Conservation (phyloP, 1,140 invertebrate species). For the Potamilus streckersoni region DNA sequence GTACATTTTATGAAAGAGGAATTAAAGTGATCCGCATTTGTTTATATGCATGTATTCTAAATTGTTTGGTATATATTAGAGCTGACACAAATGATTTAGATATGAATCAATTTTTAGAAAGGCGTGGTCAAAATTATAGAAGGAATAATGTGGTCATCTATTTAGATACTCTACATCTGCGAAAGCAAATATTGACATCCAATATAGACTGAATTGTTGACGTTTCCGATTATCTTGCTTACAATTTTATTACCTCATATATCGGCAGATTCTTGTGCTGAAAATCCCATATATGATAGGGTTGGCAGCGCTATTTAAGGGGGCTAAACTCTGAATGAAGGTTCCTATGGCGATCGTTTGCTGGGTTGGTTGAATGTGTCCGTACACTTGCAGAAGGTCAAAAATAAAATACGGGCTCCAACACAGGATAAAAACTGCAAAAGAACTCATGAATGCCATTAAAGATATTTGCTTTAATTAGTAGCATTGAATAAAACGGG, state of each 20-base stretch:
- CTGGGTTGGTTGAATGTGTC: constrained; percentile 83
- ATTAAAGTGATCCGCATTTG: too few species aligned
- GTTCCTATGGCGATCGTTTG: constrained; percentile 86
- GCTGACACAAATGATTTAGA: neutral
- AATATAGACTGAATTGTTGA: too few species aligned
- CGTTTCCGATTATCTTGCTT: too few species aligned
- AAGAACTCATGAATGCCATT: constrained; percentile 14
- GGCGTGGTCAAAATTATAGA: neutral
- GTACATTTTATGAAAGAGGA: too few species aligned
- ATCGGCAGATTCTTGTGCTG: constrained; percentile 84
- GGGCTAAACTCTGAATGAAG: constrained; percentile 92
- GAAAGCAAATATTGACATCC: too few species aligned
- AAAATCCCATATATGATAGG: constrained; percentile 96
- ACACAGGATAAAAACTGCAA: constrained; percentile 91
- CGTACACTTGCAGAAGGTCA: constrained; percentile 91
- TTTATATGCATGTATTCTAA: too few species aligned
- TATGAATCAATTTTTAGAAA: neutral
- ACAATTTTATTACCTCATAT: constrained; percentile 77
- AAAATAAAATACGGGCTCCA: constrained; percentile 97
- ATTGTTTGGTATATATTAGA: neutral
- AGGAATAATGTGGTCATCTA: neutral
- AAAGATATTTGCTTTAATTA: neutral
- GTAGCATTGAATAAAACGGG: too few species aligned
- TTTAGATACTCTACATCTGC: neutral
- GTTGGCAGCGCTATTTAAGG: constrained; percentile 93